Conservation (phyloP, 1,140 invertebrate genomes). For the Drosophila athabasca region DNA sequence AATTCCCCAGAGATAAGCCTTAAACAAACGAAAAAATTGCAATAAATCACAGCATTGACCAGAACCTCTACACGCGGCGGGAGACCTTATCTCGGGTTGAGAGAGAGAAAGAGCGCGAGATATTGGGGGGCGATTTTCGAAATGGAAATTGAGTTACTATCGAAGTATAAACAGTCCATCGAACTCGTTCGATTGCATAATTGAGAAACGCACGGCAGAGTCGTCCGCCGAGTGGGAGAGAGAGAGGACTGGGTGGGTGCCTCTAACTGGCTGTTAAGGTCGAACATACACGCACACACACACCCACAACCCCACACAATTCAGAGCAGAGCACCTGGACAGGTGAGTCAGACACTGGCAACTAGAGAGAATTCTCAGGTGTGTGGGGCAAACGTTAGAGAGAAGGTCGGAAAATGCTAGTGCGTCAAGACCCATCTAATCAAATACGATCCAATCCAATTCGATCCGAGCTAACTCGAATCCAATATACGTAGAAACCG, state of each 20-base stretch:
- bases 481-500: background rate
- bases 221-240: too few relatives aligned
- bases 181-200: conserved; percentile 27
- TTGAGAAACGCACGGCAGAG: background rate
- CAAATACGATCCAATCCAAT: background rate
- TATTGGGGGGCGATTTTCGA: too few relatives aligned
- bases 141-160: conserved; percentile 3
- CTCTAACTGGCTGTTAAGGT: conserved; percentile 1
- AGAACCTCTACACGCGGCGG: background rate
- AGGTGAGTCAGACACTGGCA: conserved; percentile 3
- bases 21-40: background rate
- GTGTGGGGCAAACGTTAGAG: background rate
- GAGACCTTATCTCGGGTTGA: conserved; percentile 15
- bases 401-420: background rate
- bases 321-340: conserved; percentile 11
- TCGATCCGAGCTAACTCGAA: conserved; percentile 1
- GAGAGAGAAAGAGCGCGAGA: background rate
- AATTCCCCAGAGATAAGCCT: conserved; percentile 4
- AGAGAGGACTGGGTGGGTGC: too few relatives aligned
- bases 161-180: conserved; percentile 4
- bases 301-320: too few relatives aligned
- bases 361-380: background rate
- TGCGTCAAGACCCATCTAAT: conserved; percentile 27
- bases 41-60: conserved; percentile 16
- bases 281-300: too few relatives aligned